phyloP scores from a whole-genome alignment of 2,113 vertebrate species.

The Hypocryptadius cinnamomeus region DNA sequence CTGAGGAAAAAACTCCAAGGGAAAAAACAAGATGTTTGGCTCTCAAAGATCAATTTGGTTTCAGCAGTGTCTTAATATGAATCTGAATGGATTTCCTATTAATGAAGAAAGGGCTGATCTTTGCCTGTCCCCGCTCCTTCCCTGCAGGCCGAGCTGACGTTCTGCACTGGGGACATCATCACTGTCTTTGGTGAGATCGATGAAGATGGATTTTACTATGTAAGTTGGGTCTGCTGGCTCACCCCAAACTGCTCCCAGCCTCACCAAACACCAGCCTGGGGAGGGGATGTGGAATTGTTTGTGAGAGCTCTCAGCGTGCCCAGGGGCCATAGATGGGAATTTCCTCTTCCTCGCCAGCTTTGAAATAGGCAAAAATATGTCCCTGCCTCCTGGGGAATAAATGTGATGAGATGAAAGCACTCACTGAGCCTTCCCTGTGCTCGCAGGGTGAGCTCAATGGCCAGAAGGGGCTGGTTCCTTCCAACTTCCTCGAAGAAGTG shows the following conservation, averaged over 20 bases:
- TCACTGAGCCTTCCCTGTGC: too few relatives aligned
- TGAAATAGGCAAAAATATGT: fast-evolving
- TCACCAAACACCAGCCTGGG: neutral
- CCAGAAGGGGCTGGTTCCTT: constrained; percentile 95
- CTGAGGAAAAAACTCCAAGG: neutral
- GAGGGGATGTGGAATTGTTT: fast-evolving
- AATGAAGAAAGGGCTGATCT: neutral
- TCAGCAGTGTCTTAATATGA: neutral
- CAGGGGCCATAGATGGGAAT: fast-evolving
- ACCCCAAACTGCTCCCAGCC: neutral
- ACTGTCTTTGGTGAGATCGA: constrained; percentile 94
- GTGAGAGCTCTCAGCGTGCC: fast-evolving
- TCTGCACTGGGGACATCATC: constrained; percentile 95
- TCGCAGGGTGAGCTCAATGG: constrained; percentile 93
- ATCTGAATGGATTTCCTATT: neutral
- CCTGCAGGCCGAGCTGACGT: constrained; percentile 87
- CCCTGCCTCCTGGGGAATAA: neutral
- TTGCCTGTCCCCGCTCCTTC: neutral
- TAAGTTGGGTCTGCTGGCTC: constrained; percentile 67
- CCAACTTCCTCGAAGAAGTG: constrained; percentile 99
- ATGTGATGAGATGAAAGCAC: fast-evolving
- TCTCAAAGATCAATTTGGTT: neutral
- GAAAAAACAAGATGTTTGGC: neutral
- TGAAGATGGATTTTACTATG: constrained; percentile 98
- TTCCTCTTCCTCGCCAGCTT: neutral